A percentile compares a stretch with the other conserved stretches of the same genome.
phyloP scores from a whole-genome alignment of 2,888 invertebrate species.

The Dicranocentrus wangi region DNA sequence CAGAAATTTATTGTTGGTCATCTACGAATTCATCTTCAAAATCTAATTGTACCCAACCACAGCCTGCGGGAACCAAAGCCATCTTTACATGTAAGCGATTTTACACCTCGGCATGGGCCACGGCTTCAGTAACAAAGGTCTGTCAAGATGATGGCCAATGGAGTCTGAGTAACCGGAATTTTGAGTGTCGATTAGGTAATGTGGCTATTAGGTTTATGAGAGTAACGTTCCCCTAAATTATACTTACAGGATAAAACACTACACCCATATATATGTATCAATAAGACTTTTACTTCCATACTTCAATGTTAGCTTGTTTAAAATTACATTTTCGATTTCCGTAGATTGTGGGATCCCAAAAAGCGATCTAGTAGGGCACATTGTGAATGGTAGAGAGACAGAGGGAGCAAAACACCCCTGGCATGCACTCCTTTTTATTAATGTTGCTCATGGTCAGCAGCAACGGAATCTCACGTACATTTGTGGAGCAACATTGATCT shows the following conservation, averaged over 20 bases:
- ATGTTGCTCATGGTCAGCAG: no score
- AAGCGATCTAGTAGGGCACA: conserved; percentile 60
- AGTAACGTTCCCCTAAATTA: no score
- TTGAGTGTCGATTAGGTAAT: conserved; percentile 66
- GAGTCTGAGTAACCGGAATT: conserved; percentile 58
- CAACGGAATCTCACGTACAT: conserved; percentile 52
- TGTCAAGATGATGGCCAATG: conserved; percentile 63
- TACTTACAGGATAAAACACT: no score
- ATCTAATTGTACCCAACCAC: no score
- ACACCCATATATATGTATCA: no score
- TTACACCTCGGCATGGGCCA: conserved; percentile 54
- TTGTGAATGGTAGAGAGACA: conserved; percentile 61
- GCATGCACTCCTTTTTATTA: conserved; percentile 60
- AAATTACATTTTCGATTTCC: no score
- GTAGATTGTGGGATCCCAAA: conserved; percentile 66
- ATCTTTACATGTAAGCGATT: conserved; percentile 61
- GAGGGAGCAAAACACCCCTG: conserved; percentile 66
- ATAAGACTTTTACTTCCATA: no score
- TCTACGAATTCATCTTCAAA: no score
- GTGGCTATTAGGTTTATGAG: no score
- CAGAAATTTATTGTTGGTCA: conserved; percentile 59
- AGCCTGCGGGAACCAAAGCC: conserved; percentile 59
- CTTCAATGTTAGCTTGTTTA: no score
- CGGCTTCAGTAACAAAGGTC: conserved; percentile 55
- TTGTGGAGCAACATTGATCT: conserved; percentile 65